phyloP scores from a whole-genome alignment of 2,888 invertebrate species.

The Paralinhomoeus sp. region DNA sequence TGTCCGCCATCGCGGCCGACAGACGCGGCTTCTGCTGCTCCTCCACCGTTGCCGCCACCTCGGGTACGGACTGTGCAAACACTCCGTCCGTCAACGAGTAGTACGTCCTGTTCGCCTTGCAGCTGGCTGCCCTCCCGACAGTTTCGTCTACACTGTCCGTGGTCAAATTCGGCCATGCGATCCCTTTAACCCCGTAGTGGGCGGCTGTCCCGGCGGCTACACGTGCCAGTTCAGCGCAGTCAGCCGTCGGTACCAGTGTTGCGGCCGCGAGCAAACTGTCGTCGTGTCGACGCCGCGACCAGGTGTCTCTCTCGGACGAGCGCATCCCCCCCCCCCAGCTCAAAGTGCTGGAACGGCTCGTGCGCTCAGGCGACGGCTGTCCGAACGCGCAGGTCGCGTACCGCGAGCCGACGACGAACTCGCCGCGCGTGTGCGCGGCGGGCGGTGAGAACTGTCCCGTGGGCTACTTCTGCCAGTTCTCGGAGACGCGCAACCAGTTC shows the following conservation, averaged over 20 bases:
- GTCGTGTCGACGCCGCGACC: no score
- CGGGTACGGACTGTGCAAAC: not conserved
- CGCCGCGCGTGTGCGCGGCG: conserved; percentile 12
- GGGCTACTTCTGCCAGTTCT: conserved; percentile 15
- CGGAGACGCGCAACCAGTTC: conserved; percentile 11
- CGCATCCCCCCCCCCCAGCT: no score
- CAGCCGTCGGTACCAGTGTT: conserved; percentile 7
- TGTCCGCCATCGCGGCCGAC: conserved; percentile 7
- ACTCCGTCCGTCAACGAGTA: not conserved
- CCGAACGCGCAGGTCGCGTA: conserved; percentile 14
- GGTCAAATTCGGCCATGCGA: conserved; percentile 11
- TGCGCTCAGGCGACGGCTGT: conserved; percentile 12
- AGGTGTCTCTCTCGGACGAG: no score
- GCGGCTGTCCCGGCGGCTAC: conserved; percentile 15
- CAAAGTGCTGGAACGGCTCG: no score
- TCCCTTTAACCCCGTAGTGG: conserved; percentile 19
- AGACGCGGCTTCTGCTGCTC: not conserved
- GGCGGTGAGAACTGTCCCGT: conserved; percentile 9
- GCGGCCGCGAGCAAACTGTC: not conserved
- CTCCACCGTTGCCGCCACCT: not conserved
- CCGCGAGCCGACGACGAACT: conserved; percentile 10
- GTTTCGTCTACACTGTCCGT: conserved; percentile 8
- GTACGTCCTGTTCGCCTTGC: not conserved
- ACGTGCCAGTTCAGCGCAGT: conserved; percentile 11
- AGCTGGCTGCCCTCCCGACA: conserved; percentile 12